A percentile compares a stretch with the other conserved stretches of the same genome.
Conservation (phyloP, 2,113 vertebrate genomes). For the Laticauda colubrina region DNA sequence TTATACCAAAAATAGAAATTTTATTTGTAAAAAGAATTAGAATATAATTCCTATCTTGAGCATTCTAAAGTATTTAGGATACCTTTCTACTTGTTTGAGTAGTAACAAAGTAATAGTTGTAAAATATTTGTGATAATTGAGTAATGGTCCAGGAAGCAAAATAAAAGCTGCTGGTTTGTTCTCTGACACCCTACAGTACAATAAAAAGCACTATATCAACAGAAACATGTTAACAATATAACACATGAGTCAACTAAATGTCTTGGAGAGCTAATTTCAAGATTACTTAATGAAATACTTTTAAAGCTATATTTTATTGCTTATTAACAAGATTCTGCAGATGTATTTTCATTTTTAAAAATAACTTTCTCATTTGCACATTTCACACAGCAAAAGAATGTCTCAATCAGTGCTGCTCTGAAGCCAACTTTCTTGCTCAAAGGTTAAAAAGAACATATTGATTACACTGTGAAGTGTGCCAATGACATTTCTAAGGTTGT, state of each 20-base stretch:
- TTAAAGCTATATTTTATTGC: background rate
- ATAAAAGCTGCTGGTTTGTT: background rate
- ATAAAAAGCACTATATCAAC: background rate
- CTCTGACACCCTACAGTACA: background rate
- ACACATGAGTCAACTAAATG: background rate
- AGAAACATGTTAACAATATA: background rate
- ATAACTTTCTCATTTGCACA: slow-evolving; percentile 37
- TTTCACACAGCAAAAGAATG: slow-evolving; percentile 46
- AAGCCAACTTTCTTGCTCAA: slow-evolving; percentile 60
- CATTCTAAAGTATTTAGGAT: background rate
- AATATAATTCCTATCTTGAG: background rate
- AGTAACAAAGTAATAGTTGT: background rate
- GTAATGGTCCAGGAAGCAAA: background rate
- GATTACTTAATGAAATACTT: background rate
- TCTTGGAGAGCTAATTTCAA: background rate
- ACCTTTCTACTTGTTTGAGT: background rate
- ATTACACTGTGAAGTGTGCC: slow-evolving; percentile 66
- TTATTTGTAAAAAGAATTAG: background rate
- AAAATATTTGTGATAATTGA: background rate
- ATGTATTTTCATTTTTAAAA: slow-evolving; percentile 20
- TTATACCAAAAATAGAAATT: background rate
- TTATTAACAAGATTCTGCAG: slow-evolving; percentile 31
- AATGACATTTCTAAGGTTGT: slow-evolving; percentile 69
- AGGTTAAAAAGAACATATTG: slow-evolving; percentile 71
- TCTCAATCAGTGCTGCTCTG: slow-evolving; percentile 65